Evolutionary conservation across 2,797 vertebrate genomes (phyloP).

Genomic region (Pangasius krempfi): DNA sequence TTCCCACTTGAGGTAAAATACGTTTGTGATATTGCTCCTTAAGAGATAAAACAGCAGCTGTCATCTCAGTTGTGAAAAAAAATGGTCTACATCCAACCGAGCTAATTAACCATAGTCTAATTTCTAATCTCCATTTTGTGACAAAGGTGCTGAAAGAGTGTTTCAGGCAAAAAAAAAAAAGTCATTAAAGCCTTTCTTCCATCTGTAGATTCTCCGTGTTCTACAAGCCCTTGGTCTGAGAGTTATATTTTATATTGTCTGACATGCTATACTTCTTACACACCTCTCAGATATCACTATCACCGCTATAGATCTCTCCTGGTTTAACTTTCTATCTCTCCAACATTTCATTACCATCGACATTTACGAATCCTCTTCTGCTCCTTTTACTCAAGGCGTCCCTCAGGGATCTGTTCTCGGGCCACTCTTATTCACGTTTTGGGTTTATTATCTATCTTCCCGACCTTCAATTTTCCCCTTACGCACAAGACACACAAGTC

Average conservation of each 20-base stretch:
- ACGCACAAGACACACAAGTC: not conserved
- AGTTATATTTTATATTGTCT: not conserved
- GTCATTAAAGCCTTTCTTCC: not conserved
- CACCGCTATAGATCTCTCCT: not conserved
- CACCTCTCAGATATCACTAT: not conserved
- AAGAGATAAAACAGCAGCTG: not conserved
- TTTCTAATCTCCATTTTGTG: not conserved
- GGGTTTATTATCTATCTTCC: not conserved
- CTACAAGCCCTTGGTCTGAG: not conserved
- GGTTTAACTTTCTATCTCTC: not conserved
- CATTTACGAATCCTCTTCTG: not conserved
- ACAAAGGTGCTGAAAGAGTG: not conserved
- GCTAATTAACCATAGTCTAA: not conserved
- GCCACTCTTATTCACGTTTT: not conserved
- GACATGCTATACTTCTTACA: not conserved
- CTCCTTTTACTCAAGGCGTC: not conserved
- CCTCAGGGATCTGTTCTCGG: slow-evolving; percentile 11
- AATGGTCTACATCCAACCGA: not conserved
- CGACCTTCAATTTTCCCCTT: not conserved
- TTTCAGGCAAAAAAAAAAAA: not conserved
- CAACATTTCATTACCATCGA: not conserved
- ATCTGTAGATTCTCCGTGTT: not conserved
- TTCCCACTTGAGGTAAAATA: not conserved
- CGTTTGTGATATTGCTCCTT: not conserved
- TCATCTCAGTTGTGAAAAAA: not conserved